Base-by-base conservation (phyloP, 1,140 invertebrate species). In the Solenopsis invicta region DNA sequence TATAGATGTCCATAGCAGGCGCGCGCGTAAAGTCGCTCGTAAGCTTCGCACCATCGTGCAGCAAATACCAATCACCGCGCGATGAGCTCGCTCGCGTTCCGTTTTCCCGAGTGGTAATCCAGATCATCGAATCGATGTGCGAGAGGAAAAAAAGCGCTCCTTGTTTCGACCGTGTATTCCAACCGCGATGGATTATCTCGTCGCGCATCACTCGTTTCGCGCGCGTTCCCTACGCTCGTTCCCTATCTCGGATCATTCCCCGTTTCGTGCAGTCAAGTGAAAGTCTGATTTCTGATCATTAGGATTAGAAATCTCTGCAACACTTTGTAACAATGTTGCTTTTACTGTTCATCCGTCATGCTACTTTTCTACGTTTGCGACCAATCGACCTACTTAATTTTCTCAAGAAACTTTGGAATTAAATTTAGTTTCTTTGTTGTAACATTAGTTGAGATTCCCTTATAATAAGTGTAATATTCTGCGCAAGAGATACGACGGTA, bases 121-220 rank as follows among this genome's bases (percentile, higher is more conserved):
- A 74, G 80, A 84, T 84, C 80, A 84, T 84, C 80, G 69, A 84
- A 84, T 84, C 24, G 80, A 24, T 61, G 52, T 2, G 21, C 18
- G 18, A 45, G 24, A 24, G 12, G n/a, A 13, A 66, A 72, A 16
- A 29, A 29, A 69, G 24, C 24, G 10, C 29, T 16, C 29, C 52
- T 64, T 41, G 61, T 76, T 16, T 21, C 52, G 67, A 77, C 13
- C 37, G 54, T 21, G 52, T 50, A 66, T 71, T 71, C 34, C 54
- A 18, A 85, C 74, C 64, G 24, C 80, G n/a, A n/a, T 1, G 37
- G 54, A 29, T 85, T 81, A 86, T 88, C 75, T 74, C 13, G 45
- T 37, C 16, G 54, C 41, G 56, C 62, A 88, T 85, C 71, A 48
- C 56, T 89, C 34, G 84, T 81, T 89, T 66, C 29, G 52, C 84